phyloP scores from a whole-genome alignment of 2,888 invertebrate genomes.

The Philhelius pedissequus region DNA sequence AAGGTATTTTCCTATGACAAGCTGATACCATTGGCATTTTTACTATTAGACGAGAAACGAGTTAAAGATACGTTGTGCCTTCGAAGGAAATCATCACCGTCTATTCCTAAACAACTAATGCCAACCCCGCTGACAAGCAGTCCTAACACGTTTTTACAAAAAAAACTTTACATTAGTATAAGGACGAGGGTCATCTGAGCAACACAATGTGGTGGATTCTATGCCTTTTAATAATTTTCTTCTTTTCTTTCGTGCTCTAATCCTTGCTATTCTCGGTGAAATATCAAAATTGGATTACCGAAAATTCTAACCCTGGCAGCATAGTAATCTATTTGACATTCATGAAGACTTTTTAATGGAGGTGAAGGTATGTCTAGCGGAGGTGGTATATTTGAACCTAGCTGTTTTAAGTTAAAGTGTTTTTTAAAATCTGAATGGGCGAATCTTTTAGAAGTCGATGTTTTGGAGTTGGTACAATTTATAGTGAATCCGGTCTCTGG shows the following conservation, averaged over 20 bases:
- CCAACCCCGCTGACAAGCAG: background rate
- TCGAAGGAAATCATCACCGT: background rate
- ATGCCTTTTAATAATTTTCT: background rate
- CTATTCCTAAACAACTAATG: background rate
- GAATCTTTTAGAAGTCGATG: too few species aligned
- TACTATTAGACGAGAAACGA: background rate
- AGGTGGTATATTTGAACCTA: background rate
- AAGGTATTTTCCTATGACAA: background rate
- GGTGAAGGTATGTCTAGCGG: accelerated
- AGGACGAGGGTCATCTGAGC: background rate
- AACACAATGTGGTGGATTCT: background rate
- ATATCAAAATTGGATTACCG: background rate
- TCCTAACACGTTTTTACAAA: background rate
- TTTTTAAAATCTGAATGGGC: background rate
- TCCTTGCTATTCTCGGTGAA: background rate
- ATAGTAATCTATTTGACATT: background rate
- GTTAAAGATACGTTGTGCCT: background rate
- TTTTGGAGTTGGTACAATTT: background rate
- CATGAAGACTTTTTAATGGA: background rate
- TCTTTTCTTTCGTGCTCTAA: background rate
- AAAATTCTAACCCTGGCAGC: background rate
- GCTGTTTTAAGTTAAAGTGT: background rate
- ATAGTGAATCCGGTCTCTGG: background rate
- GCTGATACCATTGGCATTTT: background rate
- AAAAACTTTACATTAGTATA: background rate